Evolutionary conservation across 53 echinoderm and acorn worm genomes (phyloP).

Genomic region (Paracentrotus lividus): DNA sequence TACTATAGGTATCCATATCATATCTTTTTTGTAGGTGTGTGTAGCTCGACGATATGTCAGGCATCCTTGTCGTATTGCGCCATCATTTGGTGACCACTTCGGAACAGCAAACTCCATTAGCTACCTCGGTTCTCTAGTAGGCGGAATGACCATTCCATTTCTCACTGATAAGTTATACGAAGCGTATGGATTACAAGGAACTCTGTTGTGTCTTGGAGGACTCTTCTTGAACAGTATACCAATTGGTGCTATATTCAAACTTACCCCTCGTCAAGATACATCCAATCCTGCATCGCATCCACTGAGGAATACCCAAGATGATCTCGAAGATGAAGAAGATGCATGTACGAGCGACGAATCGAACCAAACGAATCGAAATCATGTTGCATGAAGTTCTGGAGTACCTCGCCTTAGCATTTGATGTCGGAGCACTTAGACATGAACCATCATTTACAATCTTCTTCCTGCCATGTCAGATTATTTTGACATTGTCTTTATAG

Average conservation of each 20-base stretch:
- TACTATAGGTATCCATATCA: too few species aligned
- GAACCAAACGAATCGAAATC: background rate
- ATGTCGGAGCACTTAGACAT: background rate
- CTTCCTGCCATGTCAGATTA: constrained; percentile 56
- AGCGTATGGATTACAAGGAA: constrained; percentile 29
- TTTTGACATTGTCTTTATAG: constrained; percentile 58
- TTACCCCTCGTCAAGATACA: background rate
- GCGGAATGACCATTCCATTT: constrained; percentile 19
- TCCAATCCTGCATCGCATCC: background rate
- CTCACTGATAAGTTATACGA: background rate
- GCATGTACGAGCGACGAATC: background rate
- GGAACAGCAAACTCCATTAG: constrained; percentile 36
- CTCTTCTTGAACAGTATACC: background rate
- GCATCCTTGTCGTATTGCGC: background rate
- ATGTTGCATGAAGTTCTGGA: background rate
- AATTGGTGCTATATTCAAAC: constrained; percentile 19
- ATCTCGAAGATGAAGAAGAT: background rate
- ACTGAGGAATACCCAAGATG: background rate
- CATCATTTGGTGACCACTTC: constrained; percentile 51
- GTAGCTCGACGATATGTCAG: constrained; percentile 13
- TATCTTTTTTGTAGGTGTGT: constrained; percentile 24
- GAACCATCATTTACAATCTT: constrained; percentile 36
- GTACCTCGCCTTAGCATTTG: background rate
- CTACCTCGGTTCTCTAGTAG: constrained; percentile 8
- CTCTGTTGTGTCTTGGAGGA: background rate